phyloP scores from a whole-genome alignment of 2,888 invertebrate genomes.

The Eristalinus aeneus region DNA sequence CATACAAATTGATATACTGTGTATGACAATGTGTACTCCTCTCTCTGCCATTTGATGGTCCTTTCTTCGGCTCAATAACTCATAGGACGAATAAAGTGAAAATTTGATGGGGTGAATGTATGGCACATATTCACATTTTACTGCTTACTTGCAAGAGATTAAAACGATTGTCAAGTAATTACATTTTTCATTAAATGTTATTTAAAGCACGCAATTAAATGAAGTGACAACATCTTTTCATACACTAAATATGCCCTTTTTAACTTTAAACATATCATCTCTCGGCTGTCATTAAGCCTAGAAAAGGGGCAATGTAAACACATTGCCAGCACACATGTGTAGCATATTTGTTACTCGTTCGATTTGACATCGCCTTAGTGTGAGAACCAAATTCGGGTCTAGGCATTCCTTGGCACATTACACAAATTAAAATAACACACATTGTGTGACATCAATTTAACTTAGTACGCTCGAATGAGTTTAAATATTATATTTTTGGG shows the following conservation, averaged over 20 bases:
- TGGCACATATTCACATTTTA: neutral
- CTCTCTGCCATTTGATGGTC: constrained; percentile 32
- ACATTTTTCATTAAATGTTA: constrained; percentile 28
- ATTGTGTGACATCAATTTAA: constrained; percentile 44
- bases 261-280: constrained; percentile 21
- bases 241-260: constrained; percentile 3
- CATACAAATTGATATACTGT: neutral
- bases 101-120: constrained; percentile 45
- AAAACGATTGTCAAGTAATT: constrained; percentile 66
- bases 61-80: constrained; percentile 60
- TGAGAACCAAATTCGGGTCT: constrained; percentile 55
- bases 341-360: constrained; percentile 49
- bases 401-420: constrained; percentile 29
- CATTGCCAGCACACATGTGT: constrained; percentile 50
- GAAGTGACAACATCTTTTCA: constrained; percentile 50
- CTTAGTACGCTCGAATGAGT: constrained; percentile 27
- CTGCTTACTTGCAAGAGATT: constrained; percentile 14
- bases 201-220: constrained; percentile 51
- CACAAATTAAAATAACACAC: constrained; percentile 51
- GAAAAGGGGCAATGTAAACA: constrained; percentile 18
- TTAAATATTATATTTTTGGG: constrained; percentile 30
- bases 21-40: neutral
- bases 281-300: neutral
- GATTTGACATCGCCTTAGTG: constrained; percentile 29
- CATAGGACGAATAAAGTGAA: constrained; percentile 55